phyloP scores from a whole-genome alignment of 1,140 invertebrate species.

The Meloidogyne hapla region DNA sequence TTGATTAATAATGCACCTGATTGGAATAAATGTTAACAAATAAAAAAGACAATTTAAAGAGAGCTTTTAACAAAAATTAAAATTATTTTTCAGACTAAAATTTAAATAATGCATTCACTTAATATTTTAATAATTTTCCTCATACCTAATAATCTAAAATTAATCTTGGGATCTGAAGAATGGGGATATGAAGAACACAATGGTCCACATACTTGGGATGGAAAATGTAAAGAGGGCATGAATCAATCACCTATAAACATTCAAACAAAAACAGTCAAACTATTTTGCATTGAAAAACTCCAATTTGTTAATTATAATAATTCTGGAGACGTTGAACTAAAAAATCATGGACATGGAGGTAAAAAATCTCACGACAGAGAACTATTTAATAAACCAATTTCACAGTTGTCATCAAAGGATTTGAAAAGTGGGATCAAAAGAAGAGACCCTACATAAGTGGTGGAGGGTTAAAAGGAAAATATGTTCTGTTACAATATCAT shows the following conservation, averaged over 20 bases:
- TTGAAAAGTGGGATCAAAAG: conserved; percentile 53
- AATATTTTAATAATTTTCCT: no score
- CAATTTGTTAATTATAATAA: conserved; percentile 55
- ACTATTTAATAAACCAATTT: no score
- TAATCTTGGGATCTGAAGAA: no score
- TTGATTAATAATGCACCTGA: no score
- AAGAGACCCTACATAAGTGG: conserved; percentile 65
- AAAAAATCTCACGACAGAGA: background rate
- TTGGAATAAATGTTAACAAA: no score
- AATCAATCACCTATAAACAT: conserved; percentile 62
- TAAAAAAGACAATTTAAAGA: no score
- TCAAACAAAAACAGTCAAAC: conserved; percentile 51
- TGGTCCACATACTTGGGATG: background rate
- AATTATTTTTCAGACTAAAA: no score
- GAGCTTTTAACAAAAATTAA: no score
- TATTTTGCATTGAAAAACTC: conserved; percentile 13
- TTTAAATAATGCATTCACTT: no score
- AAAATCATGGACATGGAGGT: conserved; percentile 58
- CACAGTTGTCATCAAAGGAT: conserved; percentile 54
- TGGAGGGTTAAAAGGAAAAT: conserved; percentile 73
- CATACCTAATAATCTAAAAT: no score
- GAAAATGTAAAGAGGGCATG: conserved; percentile 42
- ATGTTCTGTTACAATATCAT: conserved; percentile 79
- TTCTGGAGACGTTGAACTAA: conserved; percentile 44
- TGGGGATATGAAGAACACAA: background rate